phyloP scores from a whole-genome alignment of 2,113 vertebrate species.

The Perca flavescens region DNA sequence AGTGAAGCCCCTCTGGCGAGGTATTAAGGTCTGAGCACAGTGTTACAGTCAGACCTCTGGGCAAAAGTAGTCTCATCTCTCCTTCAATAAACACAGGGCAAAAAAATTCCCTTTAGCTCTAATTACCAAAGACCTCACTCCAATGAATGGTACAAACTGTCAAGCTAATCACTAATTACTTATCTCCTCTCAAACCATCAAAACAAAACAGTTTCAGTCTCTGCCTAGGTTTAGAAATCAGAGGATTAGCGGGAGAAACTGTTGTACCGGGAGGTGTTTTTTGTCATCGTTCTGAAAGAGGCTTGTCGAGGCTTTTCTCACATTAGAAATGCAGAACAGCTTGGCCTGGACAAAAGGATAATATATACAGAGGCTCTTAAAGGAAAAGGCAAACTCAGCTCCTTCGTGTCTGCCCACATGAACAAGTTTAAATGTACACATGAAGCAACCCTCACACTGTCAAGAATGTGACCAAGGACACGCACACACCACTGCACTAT shows the following conservation, averaged over 20 bases:
- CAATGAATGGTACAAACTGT: constrained; percentile 32
- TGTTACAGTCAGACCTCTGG: neutral
- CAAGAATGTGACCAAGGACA: constrained; percentile 49
- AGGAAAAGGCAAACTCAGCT: constrained; percentile 66
- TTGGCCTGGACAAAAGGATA: constrained; percentile 69
- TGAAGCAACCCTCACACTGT: constrained; percentile 46
- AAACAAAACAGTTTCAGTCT: constrained; percentile 46
- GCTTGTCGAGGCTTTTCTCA: constrained; percentile 71
- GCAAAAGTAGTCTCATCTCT: constrained; percentile 21
- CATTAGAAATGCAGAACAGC: constrained; percentile 74
- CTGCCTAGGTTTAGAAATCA: constrained; percentile 37
- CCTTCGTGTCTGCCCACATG: constrained; percentile 54
- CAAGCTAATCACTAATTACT: constrained; percentile 46
- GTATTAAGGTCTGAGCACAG: neutral
- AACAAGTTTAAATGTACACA: constrained; percentile 63
- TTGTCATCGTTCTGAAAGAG: constrained; percentile 57
- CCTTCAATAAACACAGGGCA: constrained; percentile 28
- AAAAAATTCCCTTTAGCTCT: constrained; percentile 31
- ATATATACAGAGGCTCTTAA: constrained; percentile 73
- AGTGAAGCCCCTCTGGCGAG: constrained; percentile 39
- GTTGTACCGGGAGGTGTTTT: constrained; percentile 53
- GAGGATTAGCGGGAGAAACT: constrained; percentile 72
- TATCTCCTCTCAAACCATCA: constrained; percentile 44
- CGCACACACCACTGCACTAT: constrained; percentile 53
- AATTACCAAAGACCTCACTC: constrained; percentile 47